Percentiles rank a stretch among this genome's conserved stretches.
Evolutionary conservation across 2,113 vertebrate genomes (phyloP).

Genomic region (Triplophysa tibetana): DNA sequence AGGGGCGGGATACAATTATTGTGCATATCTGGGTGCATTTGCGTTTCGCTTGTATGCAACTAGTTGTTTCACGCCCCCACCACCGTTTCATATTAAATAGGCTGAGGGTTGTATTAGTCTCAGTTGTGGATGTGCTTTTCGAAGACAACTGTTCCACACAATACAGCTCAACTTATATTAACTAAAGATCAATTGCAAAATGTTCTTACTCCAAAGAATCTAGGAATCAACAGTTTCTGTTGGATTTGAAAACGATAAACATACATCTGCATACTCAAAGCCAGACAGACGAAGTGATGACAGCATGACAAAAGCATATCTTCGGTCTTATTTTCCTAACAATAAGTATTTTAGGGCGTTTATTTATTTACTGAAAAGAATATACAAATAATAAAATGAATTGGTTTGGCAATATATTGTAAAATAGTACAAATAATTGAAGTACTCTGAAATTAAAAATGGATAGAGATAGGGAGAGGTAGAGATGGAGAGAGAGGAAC

Average conservation of each 20-base stretch:
- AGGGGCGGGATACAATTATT: constrained; percentile 21
- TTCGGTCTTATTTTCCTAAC: too few species aligned
- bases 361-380: too few species aligned
- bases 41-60: not conserved
- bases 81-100: not conserved
- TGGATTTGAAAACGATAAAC: not conserved
- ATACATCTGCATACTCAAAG: not conserved
- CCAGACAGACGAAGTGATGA: too few species aligned
- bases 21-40: constrained; percentile 25
- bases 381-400: not conserved
- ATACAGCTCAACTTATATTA: too few species aligned
- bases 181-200: too few species aligned
- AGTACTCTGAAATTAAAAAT: not conserved
- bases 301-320: too few species aligned
- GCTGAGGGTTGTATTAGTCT: not conserved
- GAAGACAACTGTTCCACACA: too few species aligned
- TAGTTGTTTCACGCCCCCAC: not conserved
- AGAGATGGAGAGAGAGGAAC: constrained; percentile 62
- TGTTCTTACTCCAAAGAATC: too few species aligned
- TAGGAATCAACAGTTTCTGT: not conserved
- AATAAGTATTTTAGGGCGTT: too few species aligned
- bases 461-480: constrained; percentile 50
- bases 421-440: not conserved
- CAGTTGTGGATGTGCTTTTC: not conserved
- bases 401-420: not conserved